These are phyloP conservation scores for Hyles vespertilio DNA, from an alignment of 1,140 invertebrate genomes.

Conservation along the genomic window DNA sequence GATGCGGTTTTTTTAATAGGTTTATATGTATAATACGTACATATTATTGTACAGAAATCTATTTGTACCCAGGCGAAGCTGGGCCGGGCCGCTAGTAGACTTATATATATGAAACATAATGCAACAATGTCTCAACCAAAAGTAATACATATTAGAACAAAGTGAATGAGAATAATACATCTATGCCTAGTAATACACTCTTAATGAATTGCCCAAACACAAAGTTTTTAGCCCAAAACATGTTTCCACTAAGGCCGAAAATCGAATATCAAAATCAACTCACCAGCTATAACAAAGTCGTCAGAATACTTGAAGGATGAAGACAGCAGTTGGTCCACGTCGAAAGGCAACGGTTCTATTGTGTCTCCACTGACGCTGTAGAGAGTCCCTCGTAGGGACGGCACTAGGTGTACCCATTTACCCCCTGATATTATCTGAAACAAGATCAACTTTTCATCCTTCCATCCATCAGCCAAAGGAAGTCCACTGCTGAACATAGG, in stretches of 20 bases:
- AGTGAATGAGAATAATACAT: too few species aligned
- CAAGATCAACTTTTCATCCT: neutral
- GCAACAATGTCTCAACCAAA: too few species aligned
- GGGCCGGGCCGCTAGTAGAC: too few species aligned
- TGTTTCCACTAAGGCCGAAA: too few species aligned
- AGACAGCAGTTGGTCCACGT: slow-evolving; percentile 88
- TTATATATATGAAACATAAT: too few species aligned
- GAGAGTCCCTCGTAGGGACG: slow-evolving; percentile 91
- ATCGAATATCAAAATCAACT: slow-evolving; percentile 14
- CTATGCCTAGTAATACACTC: too few species aligned
- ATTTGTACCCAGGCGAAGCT: neutral
- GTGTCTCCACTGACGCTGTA: slow-evolving; percentile 94
- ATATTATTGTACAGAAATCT: neutral
- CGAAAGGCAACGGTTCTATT: slow-evolving; percentile 90
- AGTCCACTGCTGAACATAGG: too few species aligned
- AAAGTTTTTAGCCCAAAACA: too few species aligned
- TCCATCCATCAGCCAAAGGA: too few species aligned
- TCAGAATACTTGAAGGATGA: slow-evolving; percentile 91
- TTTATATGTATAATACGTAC: neutral
- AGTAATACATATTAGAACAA: too few species aligned
- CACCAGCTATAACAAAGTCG: slow-evolving; percentile 90
- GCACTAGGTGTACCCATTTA: slow-evolving; percentile 90
- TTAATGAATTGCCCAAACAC: too few species aligned
- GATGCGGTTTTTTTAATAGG: neutral
- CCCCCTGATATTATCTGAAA: slow-evolving; percentile 89